phyloP scores from a whole-genome alignment of 2,888 invertebrate species.

The Trachelus troglodyta region DNA sequence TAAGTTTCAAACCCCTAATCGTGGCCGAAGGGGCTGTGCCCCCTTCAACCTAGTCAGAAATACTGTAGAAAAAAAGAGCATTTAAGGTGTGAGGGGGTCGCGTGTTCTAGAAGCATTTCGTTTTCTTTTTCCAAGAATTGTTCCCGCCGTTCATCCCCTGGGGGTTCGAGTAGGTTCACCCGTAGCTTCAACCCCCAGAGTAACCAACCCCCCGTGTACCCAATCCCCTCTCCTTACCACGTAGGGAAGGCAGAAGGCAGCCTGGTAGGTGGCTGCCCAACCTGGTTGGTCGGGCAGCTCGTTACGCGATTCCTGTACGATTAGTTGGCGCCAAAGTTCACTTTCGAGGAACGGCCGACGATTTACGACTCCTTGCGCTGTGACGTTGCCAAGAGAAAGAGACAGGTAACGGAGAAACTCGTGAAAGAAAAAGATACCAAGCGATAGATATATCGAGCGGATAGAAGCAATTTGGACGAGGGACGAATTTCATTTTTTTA shows the following conservation, averaged over 20 bases:
- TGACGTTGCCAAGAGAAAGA: background rate
- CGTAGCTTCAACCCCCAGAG: background rate
- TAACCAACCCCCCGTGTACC: background rate
- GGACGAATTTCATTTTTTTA: background rate
- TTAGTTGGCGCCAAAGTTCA: background rate
- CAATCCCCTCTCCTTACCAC: background rate
- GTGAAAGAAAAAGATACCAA: background rate
- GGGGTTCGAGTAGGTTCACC: background rate
- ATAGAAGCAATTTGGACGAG: background rate
- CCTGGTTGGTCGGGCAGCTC: background rate
- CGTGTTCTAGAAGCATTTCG: conserved; percentile 26
- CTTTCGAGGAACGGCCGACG: background rate
- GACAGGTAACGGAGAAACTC: too few relatives aligned
- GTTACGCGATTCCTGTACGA: background rate
- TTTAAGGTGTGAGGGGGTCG: conserved; percentile 13
- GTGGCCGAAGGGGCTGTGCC: background rate
- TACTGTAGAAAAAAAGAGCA: background rate
- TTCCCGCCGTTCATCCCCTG: background rate
- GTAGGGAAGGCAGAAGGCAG: background rate
- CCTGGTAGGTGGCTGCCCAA: too few relatives aligned
- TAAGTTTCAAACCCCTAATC: background rate
- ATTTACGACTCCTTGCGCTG: background rate
- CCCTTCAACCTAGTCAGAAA: background rate
- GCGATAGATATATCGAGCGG: background rate
- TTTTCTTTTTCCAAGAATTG: conserved; percentile 24